These are phyloP conservation scores for Tetropium fuscum DNA, from an alignment of 2,888 invertebrate genomes.

Conservation along the genomic window DNA sequence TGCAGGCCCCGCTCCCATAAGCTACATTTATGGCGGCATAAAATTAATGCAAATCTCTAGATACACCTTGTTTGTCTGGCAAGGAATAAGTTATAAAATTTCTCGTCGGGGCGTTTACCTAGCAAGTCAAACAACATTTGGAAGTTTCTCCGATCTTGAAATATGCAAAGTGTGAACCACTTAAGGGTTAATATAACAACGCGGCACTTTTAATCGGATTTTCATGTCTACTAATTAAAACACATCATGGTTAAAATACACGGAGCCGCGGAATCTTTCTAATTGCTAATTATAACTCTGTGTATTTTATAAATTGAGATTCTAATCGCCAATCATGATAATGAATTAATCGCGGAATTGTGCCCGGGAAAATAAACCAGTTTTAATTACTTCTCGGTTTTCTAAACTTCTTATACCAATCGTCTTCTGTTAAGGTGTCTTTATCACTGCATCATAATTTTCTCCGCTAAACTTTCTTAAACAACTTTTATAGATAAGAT, in stretches of 20 bases:
- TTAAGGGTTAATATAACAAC: conserved; percentile 63
- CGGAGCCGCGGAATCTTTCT: conserved; percentile 62
- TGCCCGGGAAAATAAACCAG: conserved; percentile 60
- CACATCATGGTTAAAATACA: conserved; percentile 63
- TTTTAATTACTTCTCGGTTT: conserved; percentile 61
- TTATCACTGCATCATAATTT: conserved; percentile 42
- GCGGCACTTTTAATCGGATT: conserved; percentile 65
- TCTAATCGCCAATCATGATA: conserved; percentile 67
- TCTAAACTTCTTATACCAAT: conserved; percentile 51
- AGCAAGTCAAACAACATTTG: conserved; percentile 56
- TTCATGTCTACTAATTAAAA: conserved; percentile 65
- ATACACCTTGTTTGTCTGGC: conserved; percentile 64
- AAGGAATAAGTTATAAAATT: conserved; percentile 63
- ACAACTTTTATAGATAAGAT: conserved; percentile 15
- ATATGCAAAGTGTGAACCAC: conserved; percentile 64
- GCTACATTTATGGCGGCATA: conserved; percentile 65
- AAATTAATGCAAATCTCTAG: conserved; percentile 67
- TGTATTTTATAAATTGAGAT: conserved; percentile 68
- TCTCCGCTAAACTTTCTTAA: conserved; percentile 35
- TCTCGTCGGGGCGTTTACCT: conserved; percentile 29
- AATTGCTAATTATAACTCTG: conserved; percentile 67
- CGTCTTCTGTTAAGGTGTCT: conserved; percentile 45
- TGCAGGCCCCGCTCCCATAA: conserved; percentile 47
- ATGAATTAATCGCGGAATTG: conserved; percentile 66
- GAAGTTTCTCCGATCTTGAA: conserved; percentile 46